Evolutionary conservation across 2,797 vertebrate species (phyloP), one percentile per base, ranked within the genome.

Genomic region (Enteromius treurensis): DNA sequence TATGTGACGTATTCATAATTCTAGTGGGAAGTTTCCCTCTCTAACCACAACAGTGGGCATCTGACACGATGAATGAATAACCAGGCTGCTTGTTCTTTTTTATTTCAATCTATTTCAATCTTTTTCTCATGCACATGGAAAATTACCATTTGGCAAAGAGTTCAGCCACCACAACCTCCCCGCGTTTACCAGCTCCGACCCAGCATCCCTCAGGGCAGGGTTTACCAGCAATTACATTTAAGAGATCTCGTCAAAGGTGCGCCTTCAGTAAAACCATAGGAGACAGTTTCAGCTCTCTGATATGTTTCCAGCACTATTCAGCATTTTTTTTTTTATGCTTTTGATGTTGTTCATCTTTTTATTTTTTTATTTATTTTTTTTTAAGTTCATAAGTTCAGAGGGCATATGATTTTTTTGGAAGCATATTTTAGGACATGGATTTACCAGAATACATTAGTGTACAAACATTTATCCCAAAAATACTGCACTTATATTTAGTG

Each of bases 111-210:
- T 77, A 37, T 62, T 23, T 55, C 26, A 45, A 19, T 15, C 23
- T 64, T 90, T 90, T 89, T 89, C 88, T 90, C 87, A 89, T 90
- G 88, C 89, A 91, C 90, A 91, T 91, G 92, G 93, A 93, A 95
- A 94, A 92, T 94, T 93, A 91, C 91, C 89, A 91, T 91, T 92
- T 91, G 90, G 88, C 90, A 89, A 90, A 89, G 90, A 87, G 78
- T 58, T 82, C 82, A 79, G 69, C 62, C 71, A 45, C 76, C 73
- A 21, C 69, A 69, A 34, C 58, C 80, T 81, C 69, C 79, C n/a
- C 76, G 26, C 84, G 7, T 82, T 86, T 80, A 86, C 84, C 73
- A 34, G 81, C 84, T 40, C 83, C 86, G 76, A 88, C 82, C 80
- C 34, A 42, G 53, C 42, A 49, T 70, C 86, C 87, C 89, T 82